These are phyloP conservation scores for Rhyzopertha dominica DNA, from an alignment of 1,140 invertebrate genomes.

Conservation along the genomic window DNA sequence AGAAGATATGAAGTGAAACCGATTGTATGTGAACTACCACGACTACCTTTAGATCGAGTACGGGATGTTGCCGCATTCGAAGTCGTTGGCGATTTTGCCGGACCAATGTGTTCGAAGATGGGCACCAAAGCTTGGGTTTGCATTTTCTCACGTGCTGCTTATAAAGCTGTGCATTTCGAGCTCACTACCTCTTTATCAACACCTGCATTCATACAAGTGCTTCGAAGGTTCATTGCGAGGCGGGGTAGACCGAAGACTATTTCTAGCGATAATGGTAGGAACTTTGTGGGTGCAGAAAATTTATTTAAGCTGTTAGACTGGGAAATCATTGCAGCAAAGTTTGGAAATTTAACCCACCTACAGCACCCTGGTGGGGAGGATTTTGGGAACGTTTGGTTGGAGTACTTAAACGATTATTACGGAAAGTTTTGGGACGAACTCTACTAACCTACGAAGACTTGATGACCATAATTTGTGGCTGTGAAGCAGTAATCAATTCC, in stretches of 20 bases:
- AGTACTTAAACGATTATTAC: slow-evolving; percentile 1
- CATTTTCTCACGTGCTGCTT: slow-evolving; percentile 38
- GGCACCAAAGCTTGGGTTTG: slow-evolving; percentile 31
- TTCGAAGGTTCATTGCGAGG: slow-evolving; percentile 4
- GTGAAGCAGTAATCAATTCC: slow-evolving; percentile 37
- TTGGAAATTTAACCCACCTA: neutral
- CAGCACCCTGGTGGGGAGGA: no score
- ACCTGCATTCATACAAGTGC: slow-evolving; percentile 7
- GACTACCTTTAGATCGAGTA: slow-evolving; percentile 34
- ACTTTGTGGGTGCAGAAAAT: slow-evolving; percentile 12
- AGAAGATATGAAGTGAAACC: slow-evolving; percentile 18
- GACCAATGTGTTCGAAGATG: slow-evolving; percentile 28
- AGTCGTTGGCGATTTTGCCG: slow-evolving; percentile 35
- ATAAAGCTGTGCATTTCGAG: slow-evolving; percentile 43
- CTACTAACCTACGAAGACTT: no score
- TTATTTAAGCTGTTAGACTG: slow-evolving; percentile 1
- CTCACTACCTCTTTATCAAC: slow-evolving; percentile 33
- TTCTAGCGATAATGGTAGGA: slow-evolving; percentile 13
- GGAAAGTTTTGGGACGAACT: slow-evolving; percentile 26
- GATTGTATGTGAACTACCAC: slow-evolving; percentile 18
- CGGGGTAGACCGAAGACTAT: slow-evolving; percentile 5
- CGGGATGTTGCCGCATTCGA: slow-evolving; percentile 33
- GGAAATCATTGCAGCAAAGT: neutral
- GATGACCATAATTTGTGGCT: no score
- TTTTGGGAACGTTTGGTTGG: no score